phyloP scores from a whole-genome alignment of 1,140 invertebrate genomes.

The Araneus ventricosus region DNA sequence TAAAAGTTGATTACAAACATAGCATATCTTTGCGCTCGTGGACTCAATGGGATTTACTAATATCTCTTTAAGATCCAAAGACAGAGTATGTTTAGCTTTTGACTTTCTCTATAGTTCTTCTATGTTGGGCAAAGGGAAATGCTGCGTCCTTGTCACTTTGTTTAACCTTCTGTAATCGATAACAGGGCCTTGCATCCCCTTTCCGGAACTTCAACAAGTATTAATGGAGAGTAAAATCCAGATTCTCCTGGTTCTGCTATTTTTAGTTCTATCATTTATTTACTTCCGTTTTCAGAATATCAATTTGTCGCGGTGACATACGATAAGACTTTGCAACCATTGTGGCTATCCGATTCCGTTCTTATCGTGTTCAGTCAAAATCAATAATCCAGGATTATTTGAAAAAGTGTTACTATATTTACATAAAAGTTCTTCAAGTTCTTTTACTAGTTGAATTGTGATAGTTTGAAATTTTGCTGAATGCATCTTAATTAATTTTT shows the following conservation, averaged over 20 bases:
- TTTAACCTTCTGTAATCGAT: constrained; percentile 27
- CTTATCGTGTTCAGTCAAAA: neutral
- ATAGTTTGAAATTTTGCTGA: neutral
- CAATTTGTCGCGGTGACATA: neutral
- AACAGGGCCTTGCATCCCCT: constrained; percentile 13
- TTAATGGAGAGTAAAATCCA: constrained; percentile 24
- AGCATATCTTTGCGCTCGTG: constrained; percentile 13
- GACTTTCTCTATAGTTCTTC: constrained; percentile 4
- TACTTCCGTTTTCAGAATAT: constrained; percentile 55
- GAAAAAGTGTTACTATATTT: too few species aligned
- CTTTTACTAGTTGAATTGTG: neutral
- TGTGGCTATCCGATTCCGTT: neutral
- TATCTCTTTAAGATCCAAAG: neutral
- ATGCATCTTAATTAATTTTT: neutral
- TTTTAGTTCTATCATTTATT: constrained; percentile 38
- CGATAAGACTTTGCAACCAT: neutral
- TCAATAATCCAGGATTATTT: constrained; percentile 16
- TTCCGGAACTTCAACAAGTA: constrained; percentile 48
- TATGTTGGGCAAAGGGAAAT: neutral
- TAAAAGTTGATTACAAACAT: neutral
- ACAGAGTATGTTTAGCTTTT: too few species aligned
- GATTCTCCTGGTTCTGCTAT: constrained; percentile 32
- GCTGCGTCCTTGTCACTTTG: too few species aligned
- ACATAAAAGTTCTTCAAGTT: too few species aligned
- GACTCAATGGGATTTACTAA: constrained; percentile 43